phyloP scores from a whole-genome alignment of 2,113 vertebrate species.

The Aramus guarauna region DNA sequence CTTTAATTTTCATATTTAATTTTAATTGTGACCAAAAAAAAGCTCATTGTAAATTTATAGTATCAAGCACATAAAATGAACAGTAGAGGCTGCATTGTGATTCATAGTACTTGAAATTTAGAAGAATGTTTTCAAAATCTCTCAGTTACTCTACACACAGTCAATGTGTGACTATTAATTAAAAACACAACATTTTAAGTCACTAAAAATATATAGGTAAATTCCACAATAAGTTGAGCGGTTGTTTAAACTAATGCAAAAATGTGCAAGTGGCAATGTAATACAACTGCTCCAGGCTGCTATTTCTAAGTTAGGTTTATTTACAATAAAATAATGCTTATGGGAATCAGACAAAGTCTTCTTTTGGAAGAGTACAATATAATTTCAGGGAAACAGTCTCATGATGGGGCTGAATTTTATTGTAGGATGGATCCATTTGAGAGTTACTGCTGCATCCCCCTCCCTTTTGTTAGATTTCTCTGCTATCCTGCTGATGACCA shows the following conservation, averaged over 20 bases:
- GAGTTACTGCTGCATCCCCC: background rate
- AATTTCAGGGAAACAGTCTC: background rate
- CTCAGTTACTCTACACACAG: background rate
- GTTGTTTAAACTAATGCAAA: background rate
- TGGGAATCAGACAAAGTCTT: background rate
- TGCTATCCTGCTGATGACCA: background rate
- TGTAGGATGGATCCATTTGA: background rate
- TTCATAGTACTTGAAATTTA: background rate
- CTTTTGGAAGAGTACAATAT: background rate
- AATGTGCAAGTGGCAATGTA: background rate
- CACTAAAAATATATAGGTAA: background rate
- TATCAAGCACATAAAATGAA: background rate
- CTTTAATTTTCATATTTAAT: background rate
- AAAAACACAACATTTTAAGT: background rate
- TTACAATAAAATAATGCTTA: background rate
- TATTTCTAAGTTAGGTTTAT: background rate
- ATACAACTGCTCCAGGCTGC: background rate
- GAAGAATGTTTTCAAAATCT: background rate
- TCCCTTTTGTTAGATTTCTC: background rate
- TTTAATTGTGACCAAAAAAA: background rate
- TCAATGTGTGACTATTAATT: background rate
- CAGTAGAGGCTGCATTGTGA: background rate
- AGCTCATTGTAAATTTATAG: background rate
- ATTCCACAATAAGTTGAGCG: background rate
- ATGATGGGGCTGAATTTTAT: background rate